Percentiles rank a stretch among this genome's conserved stretches.
These are phyloP conservation scores for Phoxinus phoxinus DNA, from an alignment of 2,113 vertebrate species.

Conservation along the genomic window DNA sequence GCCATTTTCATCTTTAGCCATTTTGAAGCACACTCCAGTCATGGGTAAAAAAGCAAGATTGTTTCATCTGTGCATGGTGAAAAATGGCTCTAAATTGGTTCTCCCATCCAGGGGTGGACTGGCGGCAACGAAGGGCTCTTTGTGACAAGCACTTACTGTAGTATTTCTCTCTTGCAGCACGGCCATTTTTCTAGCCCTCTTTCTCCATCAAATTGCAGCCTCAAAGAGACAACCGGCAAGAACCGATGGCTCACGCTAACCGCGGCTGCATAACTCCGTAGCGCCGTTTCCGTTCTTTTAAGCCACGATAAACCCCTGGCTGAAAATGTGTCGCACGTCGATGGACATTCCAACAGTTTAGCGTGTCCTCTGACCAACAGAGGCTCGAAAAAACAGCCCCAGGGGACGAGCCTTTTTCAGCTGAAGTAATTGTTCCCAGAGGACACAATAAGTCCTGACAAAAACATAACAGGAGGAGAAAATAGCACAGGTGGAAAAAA, in stretches of 20 bases:
- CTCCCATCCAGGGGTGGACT: slow-evolving; percentile 37
- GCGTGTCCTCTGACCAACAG: slow-evolving; percentile 45
- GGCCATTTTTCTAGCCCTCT: not conserved
- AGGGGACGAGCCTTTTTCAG: slow-evolving; percentile 32
- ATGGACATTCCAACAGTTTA: slow-evolving; percentile 46
- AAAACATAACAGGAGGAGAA: slow-evolving; percentile 44
- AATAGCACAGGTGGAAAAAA: slow-evolving; percentile 46
- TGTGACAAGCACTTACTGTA: slow-evolving; percentile 42
- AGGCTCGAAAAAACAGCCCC: slow-evolving; percentile 33
- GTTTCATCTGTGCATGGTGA: slow-evolving; percentile 42
- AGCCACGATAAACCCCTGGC: slow-evolving; percentile 10
- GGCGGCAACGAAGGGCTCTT: slow-evolving; percentile 24
- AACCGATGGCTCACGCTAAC: not conserved
- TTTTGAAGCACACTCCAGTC: slow-evolving; percentile 47
- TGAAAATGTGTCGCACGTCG: not conserved
- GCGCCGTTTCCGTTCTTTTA: slow-evolving; percentile 11
- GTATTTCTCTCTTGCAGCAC: not conserved
- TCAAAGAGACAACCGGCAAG: not conserved
- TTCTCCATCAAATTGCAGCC: not conserved
- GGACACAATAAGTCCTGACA: slow-evolving; percentile 52
- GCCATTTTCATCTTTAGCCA: slow-evolving; percentile 60
- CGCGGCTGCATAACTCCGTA: not conserved
- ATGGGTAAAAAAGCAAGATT: slow-evolving; percentile 52
- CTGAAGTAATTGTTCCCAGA: slow-evolving; percentile 54
- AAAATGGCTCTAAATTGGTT: slow-evolving; percentile 55